Conservation (phyloP, 2,113 vertebrate genomes). For the Zosterops pallidus region DNA sequence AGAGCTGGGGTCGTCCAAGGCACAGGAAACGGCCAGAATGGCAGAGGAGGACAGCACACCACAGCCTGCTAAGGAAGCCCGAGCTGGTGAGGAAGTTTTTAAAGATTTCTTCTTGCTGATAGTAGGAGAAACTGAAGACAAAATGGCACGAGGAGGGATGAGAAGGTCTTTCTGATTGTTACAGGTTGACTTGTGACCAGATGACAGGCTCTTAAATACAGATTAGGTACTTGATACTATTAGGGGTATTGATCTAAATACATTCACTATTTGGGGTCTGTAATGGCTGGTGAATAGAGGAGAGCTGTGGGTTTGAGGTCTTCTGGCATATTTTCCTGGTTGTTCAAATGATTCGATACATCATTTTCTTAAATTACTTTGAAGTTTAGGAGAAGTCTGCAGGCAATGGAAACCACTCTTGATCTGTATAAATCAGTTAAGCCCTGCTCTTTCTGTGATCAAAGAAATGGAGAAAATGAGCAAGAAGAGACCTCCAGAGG, state of each 20-base stretch:
- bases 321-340: not conserved
- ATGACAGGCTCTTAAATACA: not conserved
- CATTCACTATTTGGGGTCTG: not conserved
- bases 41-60: not conserved
- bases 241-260: not conserved
- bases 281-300: not conserved
- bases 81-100: constrained; percentile 37
- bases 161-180: not conserved
- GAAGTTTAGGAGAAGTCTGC: not conserved
- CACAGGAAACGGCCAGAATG: not conserved
- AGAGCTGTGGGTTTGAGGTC: not conserved
- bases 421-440: not conserved
- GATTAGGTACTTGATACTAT: not conserved
- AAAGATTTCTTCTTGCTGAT: not conserved
- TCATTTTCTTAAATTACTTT: not conserved
- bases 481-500: not conserved
- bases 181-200: not conserved
- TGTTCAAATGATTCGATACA: constrained; percentile 3
- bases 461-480: constrained; percentile 9
- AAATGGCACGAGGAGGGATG: not conserved
- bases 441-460: not conserved
- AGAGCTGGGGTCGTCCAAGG: not conserved
- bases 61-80: not conserved
- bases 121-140: not conserved
- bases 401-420: not conserved